These are phyloP conservation scores for Halictus ligatus DNA, from an alignment of 2,888 invertebrate species.

Conservation along the genomic window DNA sequence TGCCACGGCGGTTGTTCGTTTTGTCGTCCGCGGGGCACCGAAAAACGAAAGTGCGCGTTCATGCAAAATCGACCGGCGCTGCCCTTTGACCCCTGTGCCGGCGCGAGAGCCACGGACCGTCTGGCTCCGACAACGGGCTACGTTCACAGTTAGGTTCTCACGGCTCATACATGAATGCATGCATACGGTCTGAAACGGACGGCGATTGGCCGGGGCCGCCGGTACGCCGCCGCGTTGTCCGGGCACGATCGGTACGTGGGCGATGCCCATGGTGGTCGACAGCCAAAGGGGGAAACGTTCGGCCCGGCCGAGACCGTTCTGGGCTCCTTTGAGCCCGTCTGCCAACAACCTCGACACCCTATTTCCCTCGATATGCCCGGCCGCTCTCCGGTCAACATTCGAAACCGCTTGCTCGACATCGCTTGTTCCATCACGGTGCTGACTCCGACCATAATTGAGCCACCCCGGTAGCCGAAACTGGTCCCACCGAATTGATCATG, in stretches of 20 bases:
- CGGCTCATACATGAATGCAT: constrained; percentile 80
- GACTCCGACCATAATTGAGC: constrained; percentile 1
- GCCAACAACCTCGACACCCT: constrained; percentile 39
- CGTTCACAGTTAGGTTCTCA: constrained; percentile 83
- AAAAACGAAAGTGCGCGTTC: constrained; percentile 73
- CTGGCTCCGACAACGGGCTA: constrained; percentile 72
- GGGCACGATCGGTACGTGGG: constrained; percentile 58
- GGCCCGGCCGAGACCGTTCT: constrained; percentile 35
- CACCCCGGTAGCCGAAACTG: background rate
- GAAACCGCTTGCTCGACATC: constrained; percentile 1
- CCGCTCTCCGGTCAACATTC: constrained; percentile 13
- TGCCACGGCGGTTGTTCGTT: constrained; percentile 43
- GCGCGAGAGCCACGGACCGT: constrained; percentile 65
- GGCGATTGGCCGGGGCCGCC: constrained; percentile 61
- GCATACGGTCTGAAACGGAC: constrained; percentile 66
- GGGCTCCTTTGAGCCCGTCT: constrained; percentile 37
- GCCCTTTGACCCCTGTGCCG: constrained; percentile 77
- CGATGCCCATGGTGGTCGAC: constrained; percentile 67
- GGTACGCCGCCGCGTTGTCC: constrained; percentile 51
- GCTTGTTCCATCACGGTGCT: background rate
- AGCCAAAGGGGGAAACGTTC: constrained; percentile 46
- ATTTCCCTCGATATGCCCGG: constrained; percentile 15
- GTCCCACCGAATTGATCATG: background rate
- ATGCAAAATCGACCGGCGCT: constrained; percentile 77
- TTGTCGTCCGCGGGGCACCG: constrained; percentile 51